A percentile compares a stretch with the other conserved stretches of the same genome.
Evolutionary conservation across 2,797 vertebrate species (phyloP).

Genomic region (Diplodus sargus): DNA sequence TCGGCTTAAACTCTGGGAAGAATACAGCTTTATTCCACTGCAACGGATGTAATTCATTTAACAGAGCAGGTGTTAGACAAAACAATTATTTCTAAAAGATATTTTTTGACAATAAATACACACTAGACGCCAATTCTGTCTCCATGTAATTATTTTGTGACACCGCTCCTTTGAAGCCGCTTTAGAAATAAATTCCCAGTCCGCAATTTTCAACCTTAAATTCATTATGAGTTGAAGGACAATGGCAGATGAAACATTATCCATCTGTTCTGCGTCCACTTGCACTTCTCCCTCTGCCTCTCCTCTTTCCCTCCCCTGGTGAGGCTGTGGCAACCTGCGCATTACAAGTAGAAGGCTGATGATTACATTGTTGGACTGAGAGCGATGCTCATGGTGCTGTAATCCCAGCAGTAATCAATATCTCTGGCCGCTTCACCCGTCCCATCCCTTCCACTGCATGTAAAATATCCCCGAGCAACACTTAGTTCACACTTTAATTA

Average conservation of each 20-base stretch:
- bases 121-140: conserved; percentile 21
- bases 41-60: conserved; percentile 57
- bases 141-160: conserved; percentile 46
- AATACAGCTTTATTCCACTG: conserved; percentile 33
- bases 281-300: conserved; percentile 52
- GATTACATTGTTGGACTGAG: conserved; percentile 84
- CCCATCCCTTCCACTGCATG: conserved; percentile 79
- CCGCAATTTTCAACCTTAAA: conserved; percentile 71
- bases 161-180: conserved; percentile 52
- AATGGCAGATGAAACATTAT: conserved; percentile 80
- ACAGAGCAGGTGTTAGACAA: conserved; percentile 55
- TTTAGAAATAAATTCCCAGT: conserved; percentile 56
- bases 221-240: conserved; percentile 76
- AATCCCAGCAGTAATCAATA: conserved; percentile 87
- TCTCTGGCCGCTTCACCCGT: conserved; percentile 71
- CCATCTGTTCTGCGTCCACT: conserved; percentile 79
- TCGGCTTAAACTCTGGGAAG: conserved; percentile 51
- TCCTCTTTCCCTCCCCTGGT: conserved; percentile 56
- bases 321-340: conserved; percentile 75
- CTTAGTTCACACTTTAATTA: conserved; percentile 81
- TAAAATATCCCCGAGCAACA: conserved; percentile 83
- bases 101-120: conserved; percentile 43
- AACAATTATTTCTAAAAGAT: conserved; percentile 49
- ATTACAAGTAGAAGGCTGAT: conserved; percentile 83
- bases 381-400: conserved; percentile 82